These are phyloP conservation scores for Scaeva pyrastri DNA, from an alignment of 2,888 invertebrate species.

Conservation along the genomic window DNA sequence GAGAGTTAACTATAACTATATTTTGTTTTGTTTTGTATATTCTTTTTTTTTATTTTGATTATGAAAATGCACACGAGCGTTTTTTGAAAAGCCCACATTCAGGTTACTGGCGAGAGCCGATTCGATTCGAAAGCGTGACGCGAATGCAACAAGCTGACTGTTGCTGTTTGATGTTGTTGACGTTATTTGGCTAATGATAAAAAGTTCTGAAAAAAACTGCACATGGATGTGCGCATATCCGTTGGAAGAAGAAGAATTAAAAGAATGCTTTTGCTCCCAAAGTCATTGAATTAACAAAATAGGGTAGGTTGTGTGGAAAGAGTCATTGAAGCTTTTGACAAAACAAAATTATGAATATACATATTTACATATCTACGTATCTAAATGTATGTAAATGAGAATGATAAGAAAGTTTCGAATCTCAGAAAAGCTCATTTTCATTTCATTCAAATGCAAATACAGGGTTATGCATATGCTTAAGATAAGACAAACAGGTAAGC, in stretches of 20 bases:
- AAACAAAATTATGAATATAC: not conserved
- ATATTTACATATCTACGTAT: not conserved
- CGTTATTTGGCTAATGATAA: constrained; percentile 30
- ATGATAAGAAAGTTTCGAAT: constrained; percentile 18
- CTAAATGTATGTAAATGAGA: constrained; percentile 25
- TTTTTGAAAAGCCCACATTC: constrained; percentile 36
- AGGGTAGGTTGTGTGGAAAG: constrained; percentile 14
- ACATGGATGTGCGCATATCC: constrained; percentile 70
- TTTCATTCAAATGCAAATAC: not conserved
- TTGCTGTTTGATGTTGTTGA: constrained; percentile 66
- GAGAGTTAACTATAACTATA: constrained; percentile 19
- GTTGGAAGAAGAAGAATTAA: constrained; percentile 1
- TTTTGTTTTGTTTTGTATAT: constrained; percentile 8
- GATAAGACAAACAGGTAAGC: not conserved
- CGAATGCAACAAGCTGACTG: constrained; percentile 74
- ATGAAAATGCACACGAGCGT: constrained; percentile 61
- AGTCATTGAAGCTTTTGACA: not conserved
- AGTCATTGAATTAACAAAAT: not conserved
- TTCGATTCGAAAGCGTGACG: constrained; percentile 65
- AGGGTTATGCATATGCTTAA: not conserved
- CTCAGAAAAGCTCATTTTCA: constrained; percentile 42
- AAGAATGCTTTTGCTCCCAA: constrained; percentile 1
- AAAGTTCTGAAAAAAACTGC: constrained; percentile 61
- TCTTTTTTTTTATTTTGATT: constrained; percentile 29
- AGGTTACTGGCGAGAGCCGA: constrained; percentile 26